These are phyloP conservation scores for Paracanthobrama guichenoti DNA, from an alignment of 2,113 vertebrate species.

Conservation along the genomic window DNA sequence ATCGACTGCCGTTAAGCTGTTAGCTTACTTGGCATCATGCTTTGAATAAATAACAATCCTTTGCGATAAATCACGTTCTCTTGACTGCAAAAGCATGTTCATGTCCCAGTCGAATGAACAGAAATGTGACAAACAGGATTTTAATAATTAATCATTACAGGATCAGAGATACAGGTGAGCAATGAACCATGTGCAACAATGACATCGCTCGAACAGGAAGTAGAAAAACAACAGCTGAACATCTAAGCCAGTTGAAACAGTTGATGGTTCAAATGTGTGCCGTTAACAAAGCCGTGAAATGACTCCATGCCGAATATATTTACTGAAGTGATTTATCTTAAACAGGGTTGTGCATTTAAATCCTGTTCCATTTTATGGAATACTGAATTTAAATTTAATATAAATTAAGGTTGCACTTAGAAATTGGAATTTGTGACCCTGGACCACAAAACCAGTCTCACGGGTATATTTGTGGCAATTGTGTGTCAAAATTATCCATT, in stretches of 20 bases:
- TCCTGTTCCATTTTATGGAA: neutral
- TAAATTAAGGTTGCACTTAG: neutral
- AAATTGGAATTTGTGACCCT: no score
- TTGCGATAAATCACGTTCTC: conserved; percentile 53
- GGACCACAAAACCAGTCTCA: no score
- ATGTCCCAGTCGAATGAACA: neutral
- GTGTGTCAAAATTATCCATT: no score
- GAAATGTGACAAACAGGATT: conserved; percentile 7
- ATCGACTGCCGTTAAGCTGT: conserved; percentile 12
- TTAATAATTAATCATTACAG: neutral
- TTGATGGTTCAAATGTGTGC: neutral
- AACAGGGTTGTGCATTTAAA: neutral
- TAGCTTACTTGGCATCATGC: conserved; percentile 10
- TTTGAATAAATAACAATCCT: conserved; percentile 55
- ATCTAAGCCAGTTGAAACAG: conserved; percentile 55
- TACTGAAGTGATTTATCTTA: neutral
- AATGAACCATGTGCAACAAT: neutral
- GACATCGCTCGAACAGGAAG: neutral
- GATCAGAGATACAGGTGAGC: neutral
- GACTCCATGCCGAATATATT: neutral
- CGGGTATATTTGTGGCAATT: no score
- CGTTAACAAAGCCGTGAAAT: neutral
- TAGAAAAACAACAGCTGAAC: conserved; percentile 21
- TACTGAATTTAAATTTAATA: neutral
- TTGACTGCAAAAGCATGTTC: neutral